Base-by-base conservation (phyloP, 2,888 invertebrate genomes). In the Anthrax anthrax region DNA sequence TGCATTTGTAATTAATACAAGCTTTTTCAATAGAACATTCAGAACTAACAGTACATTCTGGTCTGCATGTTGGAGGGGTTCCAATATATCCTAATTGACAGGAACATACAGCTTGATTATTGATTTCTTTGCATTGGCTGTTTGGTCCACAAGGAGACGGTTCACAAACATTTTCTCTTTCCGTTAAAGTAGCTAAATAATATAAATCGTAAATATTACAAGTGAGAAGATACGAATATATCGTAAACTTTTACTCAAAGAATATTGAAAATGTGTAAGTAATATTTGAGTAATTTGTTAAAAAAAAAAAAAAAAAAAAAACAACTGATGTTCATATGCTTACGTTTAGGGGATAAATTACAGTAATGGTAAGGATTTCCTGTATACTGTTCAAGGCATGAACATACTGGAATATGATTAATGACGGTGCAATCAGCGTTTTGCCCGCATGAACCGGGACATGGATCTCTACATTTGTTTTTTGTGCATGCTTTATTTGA, bases 381-480 rank as follows among this genome's bases (percentile, higher is more conserved):
- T n/a, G 79, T 76, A 59, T 78, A 84, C 27, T 81, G 81, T 45
- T 70, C 63, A 13, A 75, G 66, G 60, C 87, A 87, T 47, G 73
- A 77, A 57, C 85, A 80, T 36, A 75, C 70, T 47, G 81, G 79
- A 55, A 84, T 60, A 67, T 84, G 81, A 58, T 81, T 81, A 5
- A 81, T 70, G 9, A 81, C 80, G 63, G 78, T 77, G 60, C 86
- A 86, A 42, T 74, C 62, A 5, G 85, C 80, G 57, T 83, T 81
- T 48, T 77, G 71, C 3, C 82, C 84, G 60, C 87, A 87, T 16
- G 80, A 77, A 51, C 84, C 84, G 8, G 81, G 81, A 56, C 86
- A 87, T 17, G 86, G 85, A 68, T 87, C 81, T 58, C 73, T 71
- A 62, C 88, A 88, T 65, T 83, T 84, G 52, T 80, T 78, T 54